Evolutionary conservation across 2,888 invertebrate genomes (phyloP).

Genomic region (Orthosia gothica): DNA sequence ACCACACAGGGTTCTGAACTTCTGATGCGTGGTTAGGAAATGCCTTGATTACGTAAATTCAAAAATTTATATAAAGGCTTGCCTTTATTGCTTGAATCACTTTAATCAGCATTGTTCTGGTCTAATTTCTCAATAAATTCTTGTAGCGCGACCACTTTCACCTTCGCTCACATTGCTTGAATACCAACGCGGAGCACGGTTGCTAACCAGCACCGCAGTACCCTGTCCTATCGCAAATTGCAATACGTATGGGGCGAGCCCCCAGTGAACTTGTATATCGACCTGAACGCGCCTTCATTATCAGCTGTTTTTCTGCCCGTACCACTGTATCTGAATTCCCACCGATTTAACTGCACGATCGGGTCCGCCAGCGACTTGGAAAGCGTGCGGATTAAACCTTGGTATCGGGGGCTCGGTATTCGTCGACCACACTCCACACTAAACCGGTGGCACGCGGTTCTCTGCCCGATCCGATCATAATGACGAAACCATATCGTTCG

Average conservation of each 20-base stretch:
- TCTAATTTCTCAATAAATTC: conserved; percentile 48
- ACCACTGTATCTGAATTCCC: conserved; percentile 65
- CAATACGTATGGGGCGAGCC: conserved; percentile 80
- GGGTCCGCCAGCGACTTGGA: conserved; percentile 31
- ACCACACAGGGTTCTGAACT: no score
- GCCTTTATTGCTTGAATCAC: background rate
- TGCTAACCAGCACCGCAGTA: conserved; percentile 62
- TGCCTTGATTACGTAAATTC: background rate
- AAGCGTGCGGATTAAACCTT: conserved; percentile 47
- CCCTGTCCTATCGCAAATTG: conserved; percentile 64
- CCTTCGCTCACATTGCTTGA: conserved; percentile 65
- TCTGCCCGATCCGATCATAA: conserved; percentile 69
- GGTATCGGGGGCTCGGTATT: conserved; percentile 67
- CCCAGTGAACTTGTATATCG: conserved; percentile 82
- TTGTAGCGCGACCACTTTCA: conserved; percentile 64
- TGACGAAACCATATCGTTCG: conserved; percentile 75
- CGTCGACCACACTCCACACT: conserved; percentile 71
- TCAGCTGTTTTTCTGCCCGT: conserved; percentile 76
- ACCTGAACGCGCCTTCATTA: conserved; percentile 76
- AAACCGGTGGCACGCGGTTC: conserved; percentile 82
- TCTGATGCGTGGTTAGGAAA: background rate
- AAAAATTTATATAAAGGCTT: background rate
- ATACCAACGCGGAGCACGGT: conserved; percentile 56
- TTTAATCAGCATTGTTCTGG: conserved; percentile 19
- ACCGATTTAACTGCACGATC: conserved; percentile 16